These are phyloP conservation scores for Eidolon dupreanum DNA, from an alignment of 2,797 vertebrate genomes.

Conservation along the genomic window DNA sequence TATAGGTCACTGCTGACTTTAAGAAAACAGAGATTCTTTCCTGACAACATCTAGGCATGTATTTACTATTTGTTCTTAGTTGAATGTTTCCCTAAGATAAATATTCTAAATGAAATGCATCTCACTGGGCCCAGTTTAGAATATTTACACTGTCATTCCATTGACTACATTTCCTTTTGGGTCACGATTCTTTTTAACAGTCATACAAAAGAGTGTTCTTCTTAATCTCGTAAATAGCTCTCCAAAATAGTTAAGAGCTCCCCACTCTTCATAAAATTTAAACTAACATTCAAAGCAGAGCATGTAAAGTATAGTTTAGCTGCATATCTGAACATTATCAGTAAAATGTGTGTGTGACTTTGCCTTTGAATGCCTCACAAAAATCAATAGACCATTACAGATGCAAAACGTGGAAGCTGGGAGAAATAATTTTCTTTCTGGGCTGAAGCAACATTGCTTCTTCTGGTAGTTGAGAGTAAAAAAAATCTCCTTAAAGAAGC, in stretches of 20 bases:
- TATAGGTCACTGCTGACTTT: neutral
- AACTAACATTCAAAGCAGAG: neutral
- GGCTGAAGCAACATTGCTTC: neutral
- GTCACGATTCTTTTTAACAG: neutral
- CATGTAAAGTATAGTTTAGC: neutral
- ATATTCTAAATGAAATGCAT: neutral
- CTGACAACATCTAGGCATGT: neutral
- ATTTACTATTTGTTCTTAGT: neutral
- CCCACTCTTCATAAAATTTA: neutral
- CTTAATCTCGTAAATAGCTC: neutral
- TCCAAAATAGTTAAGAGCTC: neutral
- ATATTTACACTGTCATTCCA: neutral
- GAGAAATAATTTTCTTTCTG: neutral
- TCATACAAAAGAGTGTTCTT: neutral
- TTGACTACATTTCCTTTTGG: neutral
- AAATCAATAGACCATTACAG: neutral
- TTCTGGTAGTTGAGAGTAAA: neutral
- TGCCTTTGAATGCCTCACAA: rapidly evolving
- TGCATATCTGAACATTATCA: neutral
- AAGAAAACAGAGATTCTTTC: neutral
- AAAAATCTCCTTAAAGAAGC: neutral
- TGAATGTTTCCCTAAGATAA: neutral
- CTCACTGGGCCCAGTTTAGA: neutral
- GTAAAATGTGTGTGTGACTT: neutral
- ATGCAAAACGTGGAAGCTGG: neutral